Evolutionary conservation across 1,140 invertebrate genomes (phyloP), one percentile per base, ranked within the genome.

Genomic region (Schlechtendalia chinensis): DNA sequence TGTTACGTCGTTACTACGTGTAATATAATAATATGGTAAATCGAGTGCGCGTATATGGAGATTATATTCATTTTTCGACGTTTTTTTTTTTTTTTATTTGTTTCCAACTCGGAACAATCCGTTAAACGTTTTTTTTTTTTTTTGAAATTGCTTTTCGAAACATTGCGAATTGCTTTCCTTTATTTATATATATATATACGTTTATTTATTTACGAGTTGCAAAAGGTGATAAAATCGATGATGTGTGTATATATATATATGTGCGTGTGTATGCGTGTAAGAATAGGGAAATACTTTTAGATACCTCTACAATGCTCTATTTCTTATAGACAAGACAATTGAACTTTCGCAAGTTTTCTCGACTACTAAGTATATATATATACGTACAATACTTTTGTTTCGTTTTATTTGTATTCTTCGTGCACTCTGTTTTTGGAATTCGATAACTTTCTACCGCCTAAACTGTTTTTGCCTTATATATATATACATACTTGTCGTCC

Each of bases 81-180:
- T 65, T 65, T 63, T 65, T 65, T 39, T 39, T 39, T 39, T 39
- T 39, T 39, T 39, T 39, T 39, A 39, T 39, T 39, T 39, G 32
- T 39, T 45, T 39, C 63, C 63, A 39, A 22, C 63, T 67, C 32
- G 63, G 63, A 22, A 67, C 32, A 67, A 67, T 67, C n/a, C 63
- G 63, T 67, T 67, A 45, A 67, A 67, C 19, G 32, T 67, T 19
- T 50, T 50, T 45, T 45, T 45, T 45, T 45, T 65, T 65, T 67
- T 67, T 67, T 67, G n/a, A 67, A 67, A 67, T 67, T 67, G 63
- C 63, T 67, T 67, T 67, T 67, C n/a, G 63, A 17, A 67, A 24
- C 32, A 39, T 39, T 67, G 17, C n/a, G 32, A 45, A 67, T 67
- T 39, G 29, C 63, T 67, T 67, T 67, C 11, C 19, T 39, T 45